Base-by-base conservation (phyloP, 1,140 invertebrate genomes). In the Lanistes nyassanus region DNA sequence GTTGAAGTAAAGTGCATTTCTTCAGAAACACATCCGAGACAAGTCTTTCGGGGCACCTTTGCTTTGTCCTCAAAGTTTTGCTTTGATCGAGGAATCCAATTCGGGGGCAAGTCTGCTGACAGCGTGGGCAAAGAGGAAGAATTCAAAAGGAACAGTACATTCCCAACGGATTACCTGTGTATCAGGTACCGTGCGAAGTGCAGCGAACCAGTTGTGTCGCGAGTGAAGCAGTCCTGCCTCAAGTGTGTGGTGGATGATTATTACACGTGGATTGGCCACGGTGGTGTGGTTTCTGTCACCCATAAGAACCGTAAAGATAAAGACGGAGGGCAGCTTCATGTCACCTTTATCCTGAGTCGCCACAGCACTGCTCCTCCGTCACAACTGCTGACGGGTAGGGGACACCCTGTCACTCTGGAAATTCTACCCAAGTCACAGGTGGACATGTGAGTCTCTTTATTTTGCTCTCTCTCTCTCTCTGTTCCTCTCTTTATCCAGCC, bases 1-100 rank as follows among this genome's bases (percentile, higher is more conserved):
- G 74, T 86, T 31, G 64, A 58, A 3, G 80, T 82, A 76, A 74
- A 60, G 6, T n/a, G 6, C 29, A 26, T 23, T 11, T 9, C 11
- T n/a, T 31, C 56, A 60, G 23, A 75, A 55, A 69, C 65, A 34
- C 51, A 74, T 4, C 29, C 60, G 9, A 37, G 74, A 23, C 39
- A 42, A 26, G 70, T 77, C 31, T 39, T 36, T 23, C n/a, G 29
- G 11, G 81, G 81, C 19, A 55, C 34, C 6, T 80, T 82, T 56
- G n/a, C 31, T 0, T 29, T 80, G 16, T 31, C 19, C 23, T 29
- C 65, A 26, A 36, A 55, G 29, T 80, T 76, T 31, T 82, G 79
- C 68, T 5, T 6, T 34, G 53, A 56, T 21, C 53, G 34, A 2
- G 26, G 53, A 47, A 70, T 70, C 29, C 65, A 76, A 21, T 60